Evolutionary conservation across 2,888 invertebrate genomes (phyloP).

Genomic region (Eudasyphora cyanicolor): DNA sequence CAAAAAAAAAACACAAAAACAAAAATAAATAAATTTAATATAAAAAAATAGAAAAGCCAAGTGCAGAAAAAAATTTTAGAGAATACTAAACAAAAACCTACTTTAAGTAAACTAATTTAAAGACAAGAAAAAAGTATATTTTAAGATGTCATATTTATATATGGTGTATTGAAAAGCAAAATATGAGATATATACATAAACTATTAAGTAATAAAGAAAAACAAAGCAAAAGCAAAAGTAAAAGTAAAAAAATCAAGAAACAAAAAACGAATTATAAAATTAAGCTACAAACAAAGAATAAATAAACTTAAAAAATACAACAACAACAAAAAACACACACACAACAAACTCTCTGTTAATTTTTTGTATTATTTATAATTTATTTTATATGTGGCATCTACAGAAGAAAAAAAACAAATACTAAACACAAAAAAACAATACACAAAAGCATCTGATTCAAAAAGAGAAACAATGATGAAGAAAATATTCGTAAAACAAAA

Average conservation of each 20-base stretch:
- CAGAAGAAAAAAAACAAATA: conserved; percentile 17
- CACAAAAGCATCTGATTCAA: not conserved
- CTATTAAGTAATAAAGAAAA: conserved; percentile 22
- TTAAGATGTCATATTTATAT: conserved; percentile 57
- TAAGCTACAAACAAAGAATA: conserved; percentile 3
- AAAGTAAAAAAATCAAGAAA: conserved; percentile 18
- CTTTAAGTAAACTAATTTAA: conserved; percentile 61
- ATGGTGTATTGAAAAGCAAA: conserved; percentile 52
- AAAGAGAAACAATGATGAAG: not conserved
- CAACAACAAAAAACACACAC: conserved; percentile 5
- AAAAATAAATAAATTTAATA: conserved; percentile 41
- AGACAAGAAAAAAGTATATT: conserved; percentile 66
- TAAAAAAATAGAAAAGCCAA: conserved; percentile 64
- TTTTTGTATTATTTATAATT: conserved; percentile 39
- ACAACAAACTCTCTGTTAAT: conserved; percentile 37
- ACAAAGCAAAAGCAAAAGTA: not conserved
- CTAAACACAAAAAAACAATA: conserved; percentile 23
- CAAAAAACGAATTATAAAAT: conserved; percentile 22
- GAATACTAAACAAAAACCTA: conserved; percentile 51
- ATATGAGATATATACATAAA: conserved; percentile 30
- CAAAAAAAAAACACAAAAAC: conserved; percentile 66
- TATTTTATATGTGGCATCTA: conserved; percentile 49
- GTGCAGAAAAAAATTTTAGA: conserved; percentile 61
- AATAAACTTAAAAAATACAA: not conserved
- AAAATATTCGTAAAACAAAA: not conserved